Base-by-base conservation (phyloP, 2,888 invertebrate genomes). In the Lasioglossum marginatum region DNA sequence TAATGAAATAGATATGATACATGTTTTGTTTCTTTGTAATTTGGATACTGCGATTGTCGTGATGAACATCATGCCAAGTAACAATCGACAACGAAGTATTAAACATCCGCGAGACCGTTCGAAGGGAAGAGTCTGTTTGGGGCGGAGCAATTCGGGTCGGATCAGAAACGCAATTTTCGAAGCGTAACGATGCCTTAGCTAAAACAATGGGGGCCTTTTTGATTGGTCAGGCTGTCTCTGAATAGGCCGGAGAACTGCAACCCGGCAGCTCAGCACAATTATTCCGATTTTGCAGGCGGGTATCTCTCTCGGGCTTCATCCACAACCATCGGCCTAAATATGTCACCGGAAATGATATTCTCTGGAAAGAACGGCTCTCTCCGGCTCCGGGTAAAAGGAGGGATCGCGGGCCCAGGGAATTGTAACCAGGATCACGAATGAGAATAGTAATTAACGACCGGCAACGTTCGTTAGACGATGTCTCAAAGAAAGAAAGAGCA, bases 381-480 rank as follows among this genome's bases (percentile, higher is more conserved):
- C 34, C 40, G n/a, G 74, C 40, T 0, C 16, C 16, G 34, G 16
- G 57, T 27, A 45, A 71, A 73, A 68, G 66, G 72, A 37, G 48
- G 34, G 72, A 37, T 60, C 31, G 70, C 40, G 27, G 52, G 40
- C 34, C 73, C 23, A 31, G 31, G 48, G 68, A 79, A 23, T n/a
- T 48, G 23, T 16, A 52, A 70, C 31, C 52, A 72, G 79, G 76
- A 82, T 82, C 81, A 77, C 76, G 86, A 84, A 85, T 80, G 80
- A 84, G 84, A 81, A 89, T 88, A 89, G 90, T 92, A 93, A 93
- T 93, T 92, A 93, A 91, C 90, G 87, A 48, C 75, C 76, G 87
- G 88, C 87, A 88, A 88, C 88, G 91, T 92, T 93, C 92, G 90
- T 93, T 92, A 92, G 89, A 88, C 87, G 88, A 91, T 57, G 60